Conservation (phyloP, 2,113 vertebrate genomes). For the Macquaria ambigua region DNA sequence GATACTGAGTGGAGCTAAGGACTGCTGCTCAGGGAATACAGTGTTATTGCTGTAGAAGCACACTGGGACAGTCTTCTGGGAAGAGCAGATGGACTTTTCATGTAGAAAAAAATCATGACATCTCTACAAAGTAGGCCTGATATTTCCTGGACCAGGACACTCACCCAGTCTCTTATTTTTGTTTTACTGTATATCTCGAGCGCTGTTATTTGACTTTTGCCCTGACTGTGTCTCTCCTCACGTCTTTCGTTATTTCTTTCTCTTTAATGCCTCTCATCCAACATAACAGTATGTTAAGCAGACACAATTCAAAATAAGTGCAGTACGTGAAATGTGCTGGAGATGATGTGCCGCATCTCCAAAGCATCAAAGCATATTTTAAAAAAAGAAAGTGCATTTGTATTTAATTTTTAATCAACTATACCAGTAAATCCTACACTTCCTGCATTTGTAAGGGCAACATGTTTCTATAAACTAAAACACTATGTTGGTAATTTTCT, state of each 20-base stretch:
- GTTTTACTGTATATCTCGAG: constrained; percentile 2
- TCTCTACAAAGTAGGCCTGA: constrained; percentile 68
- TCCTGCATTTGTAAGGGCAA: neutral
- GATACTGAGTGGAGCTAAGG: constrained; percentile 62
- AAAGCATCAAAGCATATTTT: neutral
- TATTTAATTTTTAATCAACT: neutral
- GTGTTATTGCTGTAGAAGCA: constrained; percentile 75
- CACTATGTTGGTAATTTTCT: neutral
- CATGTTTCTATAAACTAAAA: neutral
- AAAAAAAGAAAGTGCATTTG: neutral
- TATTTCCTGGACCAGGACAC: constrained; percentile 60
- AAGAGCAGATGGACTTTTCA: constrained; percentile 83
- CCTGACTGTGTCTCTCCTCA: neutral
- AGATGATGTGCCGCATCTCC: constrained; percentile 1
- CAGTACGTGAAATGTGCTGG: neutral
- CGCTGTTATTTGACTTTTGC: constrained; percentile 8
- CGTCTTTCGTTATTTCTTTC: neutral
- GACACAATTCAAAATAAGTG: neutral
- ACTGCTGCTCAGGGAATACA: constrained; percentile 70
- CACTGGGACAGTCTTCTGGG: constrained; percentile 77
- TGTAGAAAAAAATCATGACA: constrained; percentile 79
- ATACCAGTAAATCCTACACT: neutral
- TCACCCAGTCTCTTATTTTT: constrained; percentile 28
- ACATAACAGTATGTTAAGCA: neutral
- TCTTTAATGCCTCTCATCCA: neutral